phyloP scores from a whole-genome alignment of 2,113 vertebrate species.

The Actenoides hombroni region DNA sequence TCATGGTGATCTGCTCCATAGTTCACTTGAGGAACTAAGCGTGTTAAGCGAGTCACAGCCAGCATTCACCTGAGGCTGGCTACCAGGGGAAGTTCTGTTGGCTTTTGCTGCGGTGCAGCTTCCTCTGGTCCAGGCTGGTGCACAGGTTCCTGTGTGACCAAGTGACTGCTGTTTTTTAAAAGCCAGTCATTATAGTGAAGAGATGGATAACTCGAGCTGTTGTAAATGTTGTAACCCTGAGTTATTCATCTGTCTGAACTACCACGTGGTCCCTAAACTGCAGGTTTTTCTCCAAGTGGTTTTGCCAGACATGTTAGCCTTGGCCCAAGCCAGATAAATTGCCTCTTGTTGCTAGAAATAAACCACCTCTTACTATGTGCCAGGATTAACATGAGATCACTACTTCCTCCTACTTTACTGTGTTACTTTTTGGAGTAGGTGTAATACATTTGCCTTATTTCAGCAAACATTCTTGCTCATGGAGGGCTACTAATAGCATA shows the following conservation, averaged over 20 bases:
- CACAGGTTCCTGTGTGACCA: not conserved
- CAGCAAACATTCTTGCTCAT: not conserved
- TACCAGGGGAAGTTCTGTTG: not conserved
- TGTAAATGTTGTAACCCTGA: not conserved
- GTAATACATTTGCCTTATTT: not conserved
- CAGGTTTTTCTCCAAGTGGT: not conserved
- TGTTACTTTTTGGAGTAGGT: not conserved
- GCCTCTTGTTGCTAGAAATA: not conserved
- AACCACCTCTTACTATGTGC: not conserved
- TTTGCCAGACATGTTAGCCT: not conserved
- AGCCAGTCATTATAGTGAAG: not conserved
- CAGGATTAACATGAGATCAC: not conserved
- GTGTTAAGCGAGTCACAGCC: not conserved
- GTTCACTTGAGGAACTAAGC: not conserved
- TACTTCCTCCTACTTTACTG: not conserved
- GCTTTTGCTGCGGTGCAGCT: not conserved
- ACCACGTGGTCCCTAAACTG: not conserved
- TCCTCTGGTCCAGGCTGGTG: not conserved
- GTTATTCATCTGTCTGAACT: not conserved
- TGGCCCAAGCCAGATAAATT: not conserved
- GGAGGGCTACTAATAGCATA: not conserved
- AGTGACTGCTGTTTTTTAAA: not conserved
- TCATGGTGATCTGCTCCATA: not conserved
- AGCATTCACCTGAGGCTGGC: not conserved
- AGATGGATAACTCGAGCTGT: not conserved